Conservation (phyloP, 2,113 vertebrate species). For the Capricornis sumatraensis region DNA sequence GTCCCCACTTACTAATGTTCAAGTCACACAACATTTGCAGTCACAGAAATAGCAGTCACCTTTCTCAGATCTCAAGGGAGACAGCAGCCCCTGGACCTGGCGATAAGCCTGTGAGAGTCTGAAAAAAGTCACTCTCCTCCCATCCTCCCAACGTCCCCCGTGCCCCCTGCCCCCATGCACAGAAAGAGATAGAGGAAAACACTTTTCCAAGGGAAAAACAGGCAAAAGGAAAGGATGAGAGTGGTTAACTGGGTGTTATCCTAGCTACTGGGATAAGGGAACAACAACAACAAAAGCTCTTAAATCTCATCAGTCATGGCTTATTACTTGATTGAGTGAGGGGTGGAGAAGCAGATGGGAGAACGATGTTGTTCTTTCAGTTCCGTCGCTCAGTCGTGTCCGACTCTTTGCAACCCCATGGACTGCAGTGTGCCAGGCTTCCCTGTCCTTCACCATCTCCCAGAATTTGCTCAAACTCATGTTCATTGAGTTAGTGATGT, state of each 20-base stretch:
- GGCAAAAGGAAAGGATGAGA: neutral
- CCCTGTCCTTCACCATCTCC: neutral
- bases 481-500: neutral
- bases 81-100: neutral
- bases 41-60: neutral
- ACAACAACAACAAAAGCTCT: neutral
- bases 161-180: accelerated
- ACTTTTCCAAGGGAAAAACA: neutral
- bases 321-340: neutral
- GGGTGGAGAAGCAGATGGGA: neutral
- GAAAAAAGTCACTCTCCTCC: neutral
- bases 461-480: neutral
- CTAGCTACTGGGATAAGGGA: neutral
- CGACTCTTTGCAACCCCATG: neutral
- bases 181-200: neutral
- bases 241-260: neutral
- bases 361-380: neutral
- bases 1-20: neutral
- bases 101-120: neutral
- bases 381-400: neutral
- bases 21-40: neutral
- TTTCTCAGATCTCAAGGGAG: neutral
- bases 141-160: neutral
- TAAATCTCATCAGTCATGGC: neutral
- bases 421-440: neutral